Evolutionary conservation across 2,888 invertebrate species (phyloP), one percentile per base, ranked within the genome.

Genomic region (Phania funesta): DNA sequence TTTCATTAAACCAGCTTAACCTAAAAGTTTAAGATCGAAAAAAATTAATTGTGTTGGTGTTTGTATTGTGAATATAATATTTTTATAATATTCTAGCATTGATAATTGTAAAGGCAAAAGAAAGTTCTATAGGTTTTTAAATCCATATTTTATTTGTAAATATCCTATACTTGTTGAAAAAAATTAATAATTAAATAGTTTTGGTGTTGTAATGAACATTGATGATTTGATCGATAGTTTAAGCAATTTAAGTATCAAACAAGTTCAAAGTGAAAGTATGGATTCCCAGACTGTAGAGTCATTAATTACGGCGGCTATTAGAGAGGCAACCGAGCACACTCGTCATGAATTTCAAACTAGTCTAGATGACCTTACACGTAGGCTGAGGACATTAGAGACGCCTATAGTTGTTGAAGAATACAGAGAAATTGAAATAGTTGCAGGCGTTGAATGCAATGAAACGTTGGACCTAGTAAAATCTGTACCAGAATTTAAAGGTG

Each of bases 361-460:
- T 11, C 8, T 64, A 4, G 64, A 22, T 32, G 48, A 65, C 13
- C 35, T 65, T 29, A 32, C 64, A 26, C 18, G 48, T 32, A 46
- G 64, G 64, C 20, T 46, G n/a, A 35, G 9, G 22, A 13, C 22
- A 18, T 65, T 65, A 32, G 46, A 65, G 16, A 50, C 20, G 13
- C 32, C 50, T 13, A 6, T n/a, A 48, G 48, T 35, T 50, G 13
- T 16, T 1, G 48, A 65, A 35, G 64, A 65, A 6, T 24, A 38
- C 38, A 38, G 13, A 29, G 29, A 29, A 29, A 29, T 29, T 58
- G 35, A 58, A 20, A 58, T 58, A 38, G 26, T 26, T 11, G 4
- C 24, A 24, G 24, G 54, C 20, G 9, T 54, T 18, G 54, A 58
- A 20, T 58, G 41, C 6, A 41, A 60, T 18, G 60, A 60, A 60